Evolutionary conservation across 2,797 vertebrate genomes (phyloP).

Genomic region (Lophotriccus pileatus): DNA sequence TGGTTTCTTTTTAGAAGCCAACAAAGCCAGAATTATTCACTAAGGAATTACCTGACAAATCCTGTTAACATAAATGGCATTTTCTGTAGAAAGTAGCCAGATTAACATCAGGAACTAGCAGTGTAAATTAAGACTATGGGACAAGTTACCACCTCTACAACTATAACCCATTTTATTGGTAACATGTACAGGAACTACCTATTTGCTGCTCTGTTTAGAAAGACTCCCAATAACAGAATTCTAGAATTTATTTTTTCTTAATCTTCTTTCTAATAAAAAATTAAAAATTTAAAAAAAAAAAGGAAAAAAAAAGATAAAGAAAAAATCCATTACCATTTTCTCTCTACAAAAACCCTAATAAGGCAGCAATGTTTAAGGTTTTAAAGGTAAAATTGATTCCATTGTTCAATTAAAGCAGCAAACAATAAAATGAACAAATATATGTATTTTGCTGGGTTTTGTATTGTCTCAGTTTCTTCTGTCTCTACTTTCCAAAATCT

Average conservation of each 20-base stretch:
- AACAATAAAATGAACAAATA: background rate
- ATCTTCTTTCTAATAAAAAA: background rate
- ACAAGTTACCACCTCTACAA: background rate
- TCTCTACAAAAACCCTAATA: background rate
- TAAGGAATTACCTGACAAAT: conserved; percentile 25
- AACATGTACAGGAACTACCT: background rate
- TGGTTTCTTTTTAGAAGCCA: background rate
- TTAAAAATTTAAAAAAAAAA: background rate
- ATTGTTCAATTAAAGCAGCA: background rate
- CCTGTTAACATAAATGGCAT: background rate
- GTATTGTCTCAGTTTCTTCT: background rate
- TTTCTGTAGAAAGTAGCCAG: background rate
- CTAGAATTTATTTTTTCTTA: background rate
- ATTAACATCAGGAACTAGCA: background rate
- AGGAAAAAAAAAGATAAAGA: background rate
- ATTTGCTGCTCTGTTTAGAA: background rate
- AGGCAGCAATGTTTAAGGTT: background rate
- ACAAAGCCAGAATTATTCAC: background rate
- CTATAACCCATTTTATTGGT: background rate
- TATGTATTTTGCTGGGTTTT: background rate
- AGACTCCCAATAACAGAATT: background rate
- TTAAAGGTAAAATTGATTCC: background rate
- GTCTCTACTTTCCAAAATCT: background rate
- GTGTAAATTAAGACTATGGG: background rate
- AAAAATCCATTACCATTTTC: background rate